These are phyloP conservation scores for Drosophila atripex DNA, from an alignment of 2,888 invertebrate species.

Conservation along the genomic window DNA sequence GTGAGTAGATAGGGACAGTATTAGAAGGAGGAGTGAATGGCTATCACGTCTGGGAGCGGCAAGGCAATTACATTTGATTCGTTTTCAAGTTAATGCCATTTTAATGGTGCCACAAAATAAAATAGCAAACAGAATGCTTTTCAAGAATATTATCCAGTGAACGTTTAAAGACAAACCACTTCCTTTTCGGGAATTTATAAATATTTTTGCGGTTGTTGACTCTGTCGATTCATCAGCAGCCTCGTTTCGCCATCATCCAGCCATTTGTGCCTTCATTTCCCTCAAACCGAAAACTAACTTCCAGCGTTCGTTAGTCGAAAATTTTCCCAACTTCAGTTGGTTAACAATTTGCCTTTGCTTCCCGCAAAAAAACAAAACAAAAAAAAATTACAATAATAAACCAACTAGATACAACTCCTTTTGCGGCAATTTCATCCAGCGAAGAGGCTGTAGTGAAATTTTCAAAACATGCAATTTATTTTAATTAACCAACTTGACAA, in stretches of 20 bases:
- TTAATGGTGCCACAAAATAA: slow-evolving; percentile 2
- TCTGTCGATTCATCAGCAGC: slow-evolving; percentile 21
- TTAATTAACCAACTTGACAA: slow-evolving; percentile 65
- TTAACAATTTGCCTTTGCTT: slow-evolving; percentile 12
- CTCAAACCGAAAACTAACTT: slow-evolving; percentile 18
- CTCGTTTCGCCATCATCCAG: not conserved
- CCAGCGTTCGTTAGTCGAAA: slow-evolving; percentile 37
- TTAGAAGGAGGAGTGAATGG: not conserved
- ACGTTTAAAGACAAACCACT: too few relatives aligned
- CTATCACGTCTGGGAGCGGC: slow-evolving; percentile 45
- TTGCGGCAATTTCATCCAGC: slow-evolving; percentile 8
- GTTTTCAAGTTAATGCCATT: slow-evolving; percentile 15
- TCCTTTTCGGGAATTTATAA: not conserved
- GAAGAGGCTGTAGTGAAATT: slow-evolving; percentile 29
- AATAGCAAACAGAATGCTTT: slow-evolving; percentile 1
- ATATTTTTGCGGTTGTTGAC: slow-evolving; percentile 16
- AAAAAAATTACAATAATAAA: not conserved
- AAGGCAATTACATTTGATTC: slow-evolving; percentile 49
- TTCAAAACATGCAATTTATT: slow-evolving; percentile 57
- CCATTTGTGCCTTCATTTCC: slow-evolving; percentile 1
- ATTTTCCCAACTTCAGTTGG: slow-evolving; percentile 37
- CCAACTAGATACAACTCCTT: not conserved
- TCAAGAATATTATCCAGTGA: too few relatives aligned
- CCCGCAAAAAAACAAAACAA: not conserved
- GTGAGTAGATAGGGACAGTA: slow-evolving; percentile 1